Base-by-base conservation (phyloP, 2,113 vertebrate species). In the Baryphthengus martii region DNA sequence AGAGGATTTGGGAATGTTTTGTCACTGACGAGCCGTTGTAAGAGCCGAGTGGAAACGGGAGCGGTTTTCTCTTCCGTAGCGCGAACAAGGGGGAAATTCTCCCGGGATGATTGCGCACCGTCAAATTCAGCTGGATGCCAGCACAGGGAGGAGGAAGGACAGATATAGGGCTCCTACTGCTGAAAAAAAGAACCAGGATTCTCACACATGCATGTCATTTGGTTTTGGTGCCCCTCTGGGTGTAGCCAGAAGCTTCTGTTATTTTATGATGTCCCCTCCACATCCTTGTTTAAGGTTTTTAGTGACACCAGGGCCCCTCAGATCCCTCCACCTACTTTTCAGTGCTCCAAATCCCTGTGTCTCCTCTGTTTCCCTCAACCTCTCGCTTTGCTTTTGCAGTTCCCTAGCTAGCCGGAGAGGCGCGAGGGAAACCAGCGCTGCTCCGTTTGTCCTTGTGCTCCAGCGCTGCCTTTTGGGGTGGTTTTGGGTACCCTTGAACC, bases 1-100 rank as follows among this genome's bases (percentile, higher is more conserved):
- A 98, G 97, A 96, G 97, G 97, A 98, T 98, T 98, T 98, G 97
- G 97, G 94, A 97, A 97, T 98, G 97, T 98, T 98, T 98, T 98
- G 97, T 98, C 97, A 97, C 96, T 98, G 98, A 98, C 97, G 97
- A 98, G 97, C 89, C 94, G 97, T 97, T 98, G 97, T 97, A 73
- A 97, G 97, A 98, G 95, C 94, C 52, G 85, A 95, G 94, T 95
- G 97, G 96, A 85, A 97, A 95, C 3, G 17, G 96, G 94, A 97
- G 93, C 25, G 49, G n/a, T n/a, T 97, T 98, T 96, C 97, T 97
- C 92, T 97, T 95, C 96, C 81, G n/a, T 58, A 93, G 88, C 85
- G 14, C 17, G 90, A 95, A 91, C 73, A 61, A 95, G 96, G 94
- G 88, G 93, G 95, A 84, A 97, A 98, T 92, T 97, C 97, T 97